Percentiles rank a stretch among this genome's conserved stretches.
Conservation (phyloP, 2,113 vertebrate genomes). For the Protobothrops flavoviridis region DNA sequence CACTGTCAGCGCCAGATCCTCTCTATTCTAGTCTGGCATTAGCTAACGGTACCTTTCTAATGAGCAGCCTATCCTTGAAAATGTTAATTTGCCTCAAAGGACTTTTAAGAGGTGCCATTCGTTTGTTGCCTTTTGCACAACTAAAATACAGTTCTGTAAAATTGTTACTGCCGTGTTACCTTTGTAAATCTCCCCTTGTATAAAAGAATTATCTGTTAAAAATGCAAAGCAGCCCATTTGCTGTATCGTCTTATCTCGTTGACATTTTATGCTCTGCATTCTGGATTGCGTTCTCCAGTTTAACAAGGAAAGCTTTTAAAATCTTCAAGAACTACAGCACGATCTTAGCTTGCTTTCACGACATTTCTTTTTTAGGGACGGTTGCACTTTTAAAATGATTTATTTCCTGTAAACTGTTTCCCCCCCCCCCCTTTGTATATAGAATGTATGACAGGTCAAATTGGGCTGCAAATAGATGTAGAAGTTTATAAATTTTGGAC, state of each 20-base stretch:
- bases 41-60: background rate
- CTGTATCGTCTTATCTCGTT: slow-evolving; percentile 33
- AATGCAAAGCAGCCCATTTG: slow-evolving; percentile 35
- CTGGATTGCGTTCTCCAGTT: slow-evolving; percentile 49
- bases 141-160: background rate
- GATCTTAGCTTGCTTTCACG: slow-evolving; percentile 16
- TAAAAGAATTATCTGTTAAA: slow-evolving; percentile 36
- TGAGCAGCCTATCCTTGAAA: background rate
- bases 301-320: slow-evolving; percentile 29
- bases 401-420: background rate
- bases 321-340: slow-evolving; percentile 9
- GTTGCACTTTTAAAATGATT: slow-evolving; percentile 1
- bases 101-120: background rate
- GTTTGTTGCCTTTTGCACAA: background rate
- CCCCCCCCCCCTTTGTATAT: background rate
- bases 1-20: background rate
- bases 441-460: background rate
- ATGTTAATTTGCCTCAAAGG: background rate
- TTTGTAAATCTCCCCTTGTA: slow-evolving; percentile 33
- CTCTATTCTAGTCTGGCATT: background rate
- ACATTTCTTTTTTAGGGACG: slow-evolving; percentile 3
- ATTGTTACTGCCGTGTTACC: slow-evolving; percentile 4
- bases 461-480: background rate
- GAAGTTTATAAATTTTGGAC: background rate
- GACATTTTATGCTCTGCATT: slow-evolving; percentile 35